Evolutionary conservation across 53 echinoderm and acorn worm genomes (phyloP), one percentile per base, ranked within the genome.

Genomic region (Mesocentrotus franciscanus): DNA sequence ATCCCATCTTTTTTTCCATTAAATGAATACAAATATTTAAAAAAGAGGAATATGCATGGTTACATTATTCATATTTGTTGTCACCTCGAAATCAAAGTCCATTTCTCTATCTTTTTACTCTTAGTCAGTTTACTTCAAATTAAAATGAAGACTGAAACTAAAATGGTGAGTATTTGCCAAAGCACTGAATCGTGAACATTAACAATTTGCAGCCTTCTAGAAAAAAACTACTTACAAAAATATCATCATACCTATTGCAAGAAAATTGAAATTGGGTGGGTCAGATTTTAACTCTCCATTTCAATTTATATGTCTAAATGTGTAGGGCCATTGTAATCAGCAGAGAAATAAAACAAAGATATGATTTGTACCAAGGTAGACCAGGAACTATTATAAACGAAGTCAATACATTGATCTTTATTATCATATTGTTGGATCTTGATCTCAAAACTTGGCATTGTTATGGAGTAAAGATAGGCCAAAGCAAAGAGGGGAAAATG

Each of bases 371-470:
- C 22, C 0, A 20, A 0, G 20, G 20, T 36, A 10, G 12, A 27
- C 81, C 64, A 36, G 33, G 22, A 39, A 16, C 81, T 36, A 20
- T 81, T 81, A 22, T 18, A 10, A 18, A 33, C 36, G 0, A 64
- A 81, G 7, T 39, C 81, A 39, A 81, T 15, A 18, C 4, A 81
- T 81, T 81, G 81, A 81, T 81, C 4, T 81, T 81, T 81, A 36
- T 81, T 81, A 36, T 81, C 81, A 39, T 42, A 81, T 81, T 81
- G 33, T 81, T 81, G 20, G 16, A 39, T 79, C 9, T 87, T 58
- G 87, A 87, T 56, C 58, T 87, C 87, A 87, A 87, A 87, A 22
- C 2, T 10, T 81, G 81, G 78, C 14, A 14, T 39, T 81, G 81
- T 42, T 39, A 39, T 81, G 11, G 9, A 81, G 36, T 81, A 16